Percentiles rank a stretch among this genome's conserved stretches.
These are phyloP conservation scores for Coracias cyanogaster DNA, from an alignment of 2,797 vertebrate genomes.

Conservation along the genomic window DNA sequence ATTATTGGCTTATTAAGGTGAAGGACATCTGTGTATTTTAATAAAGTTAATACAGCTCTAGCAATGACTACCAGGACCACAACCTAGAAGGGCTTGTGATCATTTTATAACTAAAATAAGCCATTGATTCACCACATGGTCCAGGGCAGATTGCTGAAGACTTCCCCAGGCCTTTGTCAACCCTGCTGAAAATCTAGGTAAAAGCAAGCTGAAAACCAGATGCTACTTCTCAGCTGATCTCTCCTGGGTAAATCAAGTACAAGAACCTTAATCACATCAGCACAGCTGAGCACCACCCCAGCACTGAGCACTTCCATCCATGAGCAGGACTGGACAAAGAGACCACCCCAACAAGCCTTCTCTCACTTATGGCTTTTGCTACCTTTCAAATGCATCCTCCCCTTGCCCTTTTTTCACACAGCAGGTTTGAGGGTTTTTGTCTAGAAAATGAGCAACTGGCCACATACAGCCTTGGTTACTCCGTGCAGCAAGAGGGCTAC, in stretches of 20 bases:
- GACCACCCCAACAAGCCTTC: background rate
- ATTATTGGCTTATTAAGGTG: background rate
- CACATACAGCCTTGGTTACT: background rate
- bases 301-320: background rate
- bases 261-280: background rate
- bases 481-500: background rate
- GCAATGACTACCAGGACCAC: background rate
- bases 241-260: background rate
- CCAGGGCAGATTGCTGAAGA: background rate
- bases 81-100: background rate
- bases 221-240: background rate
- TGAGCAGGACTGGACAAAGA: background rate
- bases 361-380: too few species aligned
- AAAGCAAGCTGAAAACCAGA: background rate
- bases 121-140: background rate
- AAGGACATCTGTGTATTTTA: background rate
- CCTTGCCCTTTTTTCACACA: background rate
- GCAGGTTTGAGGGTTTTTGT: background rate
- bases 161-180: background rate
- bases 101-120: background rate
- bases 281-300: background rate
- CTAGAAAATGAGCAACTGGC: background rate
- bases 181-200: background rate
- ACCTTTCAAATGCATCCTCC: fast-evolving
- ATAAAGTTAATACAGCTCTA: background rate